Evolutionary conservation across 2,113 vertebrate genomes (phyloP), one percentile per base, ranked within the genome.

Genomic region (Platycercus adscitus): DNA sequence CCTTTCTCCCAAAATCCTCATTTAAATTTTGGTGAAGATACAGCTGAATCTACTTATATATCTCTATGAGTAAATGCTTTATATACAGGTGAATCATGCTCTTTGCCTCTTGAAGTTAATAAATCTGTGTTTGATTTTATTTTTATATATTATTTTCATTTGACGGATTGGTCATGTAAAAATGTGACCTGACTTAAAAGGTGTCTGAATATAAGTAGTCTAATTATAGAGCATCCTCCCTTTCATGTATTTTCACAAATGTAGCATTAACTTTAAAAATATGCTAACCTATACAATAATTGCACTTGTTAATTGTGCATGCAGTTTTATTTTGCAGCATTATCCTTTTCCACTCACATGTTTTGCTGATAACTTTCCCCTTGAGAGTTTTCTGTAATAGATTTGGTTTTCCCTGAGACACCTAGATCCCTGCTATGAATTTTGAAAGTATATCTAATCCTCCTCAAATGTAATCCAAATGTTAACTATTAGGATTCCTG

Each of bases 401-500:
- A 21, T 31, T 58, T 58, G 18, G 46, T 75, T 61, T 82, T 72
- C 7, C 58, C 31, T 41, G 49, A 82, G 81, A 80, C 55, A 81
- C 35, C 2, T 1, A 33, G 16, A 23, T 68, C 43, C 18, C 33
- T 88, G 52, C 46, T 65, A 44, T 89, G 89, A 80, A 81, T 83
- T 88, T 91, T 77, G 69, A 49, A 86, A 93, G 33, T 64, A n/a
- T 58, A 15, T 43, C 28, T 83, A 35, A 81, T 84, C n/a, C 15
- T 93, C 7, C n/a, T 87, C 53, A 90, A 53, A 84, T 35, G 43
- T n/a, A 5, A 21, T 91, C 33, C 44, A 91, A 66, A 78, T 81
- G 37, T 50, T 93, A 93, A 72, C 41, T 94, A 11, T 72, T 84
- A 73, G 69, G 35, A 86, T 77, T 96, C 80, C 79, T 61, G 93